Evolutionary conservation across 2,113 vertebrate species (phyloP), one percentile per base, ranked within the genome.

Genomic region (Verasper variegatus): DNA sequence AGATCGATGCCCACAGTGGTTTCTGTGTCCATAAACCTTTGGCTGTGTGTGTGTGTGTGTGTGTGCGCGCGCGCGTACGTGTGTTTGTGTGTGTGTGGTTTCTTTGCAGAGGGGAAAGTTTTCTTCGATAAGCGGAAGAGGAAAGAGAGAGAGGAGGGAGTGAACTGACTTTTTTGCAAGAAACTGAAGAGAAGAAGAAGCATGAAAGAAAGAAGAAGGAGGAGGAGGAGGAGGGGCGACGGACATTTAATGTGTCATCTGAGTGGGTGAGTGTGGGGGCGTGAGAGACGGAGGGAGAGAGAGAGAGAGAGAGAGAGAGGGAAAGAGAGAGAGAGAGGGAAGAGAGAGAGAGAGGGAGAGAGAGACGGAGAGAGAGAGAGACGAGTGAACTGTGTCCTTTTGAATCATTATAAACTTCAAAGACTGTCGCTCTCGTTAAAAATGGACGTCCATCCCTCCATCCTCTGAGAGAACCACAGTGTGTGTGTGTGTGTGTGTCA

Each of bases 351-450:
- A 27, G 26, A 27, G 26, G 3, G 26, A 27, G 26, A 27, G 26
- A 27, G 26, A 27, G 27, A 27, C 4, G 27, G 58, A 52, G 60
- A 24, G 61, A 54, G 68, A 49, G 74, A 42, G 64, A 84, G 23
- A 55, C 21, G 64, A 65, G 35, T 58, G 72, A 83, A 85, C 77
- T 68, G 65, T 68, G 80, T 82, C 78, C 81, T 84, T 52, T 87
- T 91, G 86, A 89, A 84, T 91, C 86, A 88, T 87, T 76, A 88
- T 64, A 35, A 15, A 88, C 92, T 88, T 94, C 93, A 94, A 92
- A 94, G 86, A 68, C 63, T 0, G 64, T 49, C n/a, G 76, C 23
- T 60, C 87, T 85, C 35, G 31, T 88, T 85, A 78, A 89, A 88
- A 89, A 84, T 71, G 75, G 70, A 80, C 74, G 74, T 83, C 63